A percentile compares a stretch with the other conserved stretches of the same genome.
Evolutionary conservation across 2,113 vertebrate species (phyloP).

Genomic region (Gasterosteus nipponicus): DNA sequence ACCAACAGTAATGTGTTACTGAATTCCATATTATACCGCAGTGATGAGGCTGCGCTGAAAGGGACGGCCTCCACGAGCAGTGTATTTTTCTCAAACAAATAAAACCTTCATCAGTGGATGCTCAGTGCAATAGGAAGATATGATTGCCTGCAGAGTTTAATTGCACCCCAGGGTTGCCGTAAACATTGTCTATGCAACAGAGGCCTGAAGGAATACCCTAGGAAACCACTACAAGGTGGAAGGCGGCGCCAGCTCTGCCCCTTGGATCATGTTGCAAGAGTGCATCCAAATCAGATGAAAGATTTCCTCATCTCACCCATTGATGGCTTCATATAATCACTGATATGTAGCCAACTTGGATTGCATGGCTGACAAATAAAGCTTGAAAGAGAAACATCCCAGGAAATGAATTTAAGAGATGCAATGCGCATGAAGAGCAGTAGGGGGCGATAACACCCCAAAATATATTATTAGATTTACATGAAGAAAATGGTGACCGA

Average conservation of each 20-base stretch:
- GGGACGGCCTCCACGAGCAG: background rate
- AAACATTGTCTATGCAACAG: background rate
- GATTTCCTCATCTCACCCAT: conserved; percentile 2
- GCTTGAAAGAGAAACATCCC: background rate
- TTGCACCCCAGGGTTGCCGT: conserved; percentile 8
- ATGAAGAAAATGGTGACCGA: conserved; percentile 38
- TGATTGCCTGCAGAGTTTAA: conserved; percentile 15
- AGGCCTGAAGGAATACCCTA: background rate
- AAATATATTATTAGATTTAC: background rate
- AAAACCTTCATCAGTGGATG: conserved; percentile 15
- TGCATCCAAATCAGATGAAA: conserved; percentile 11
- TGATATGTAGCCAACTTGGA: background rate
- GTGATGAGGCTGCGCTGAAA: background rate
- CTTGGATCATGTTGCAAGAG: background rate
- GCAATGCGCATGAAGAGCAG: background rate
- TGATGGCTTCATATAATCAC: background rate
- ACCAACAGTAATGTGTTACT: conserved; percentile 12
- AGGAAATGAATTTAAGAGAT: background rate
- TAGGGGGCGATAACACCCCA: conserved; percentile 20
- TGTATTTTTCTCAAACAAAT: conserved; percentile 19
- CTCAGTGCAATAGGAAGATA: conserved; percentile 13
- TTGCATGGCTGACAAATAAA: conserved; percentile 16
- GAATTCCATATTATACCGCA: conserved; percentile 13
- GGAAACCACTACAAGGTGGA: background rate
- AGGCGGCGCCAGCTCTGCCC: background rate